These are phyloP conservation scores for Hemiscyllium ocellatum DNA, from an alignment of 2,113 vertebrate species.

Conservation along the genomic window DNA sequence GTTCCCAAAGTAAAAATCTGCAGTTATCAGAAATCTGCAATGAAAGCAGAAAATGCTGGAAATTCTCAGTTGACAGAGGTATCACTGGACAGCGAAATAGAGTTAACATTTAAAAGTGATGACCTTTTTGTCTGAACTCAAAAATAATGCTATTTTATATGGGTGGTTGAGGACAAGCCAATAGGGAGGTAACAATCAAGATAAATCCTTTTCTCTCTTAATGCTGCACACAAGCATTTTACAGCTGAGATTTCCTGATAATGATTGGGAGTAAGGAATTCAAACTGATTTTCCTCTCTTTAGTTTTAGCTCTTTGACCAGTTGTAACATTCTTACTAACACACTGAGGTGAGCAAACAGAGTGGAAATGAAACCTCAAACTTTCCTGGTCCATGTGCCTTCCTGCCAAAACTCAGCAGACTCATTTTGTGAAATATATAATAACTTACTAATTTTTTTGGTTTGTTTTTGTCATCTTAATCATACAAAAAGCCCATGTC, in stretches of 20 bases:
- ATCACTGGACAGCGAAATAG: not conserved
- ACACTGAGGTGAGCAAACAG: not conserved
- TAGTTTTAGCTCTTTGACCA: not conserved
- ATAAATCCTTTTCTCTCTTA: not conserved
- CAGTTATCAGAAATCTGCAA: not conserved
- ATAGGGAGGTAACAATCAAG: not conserved
- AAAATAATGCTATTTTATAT: not conserved
- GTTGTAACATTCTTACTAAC: not conserved
- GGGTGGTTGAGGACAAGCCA: no score
- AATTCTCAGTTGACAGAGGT: not conserved
- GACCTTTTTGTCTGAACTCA: not conserved
- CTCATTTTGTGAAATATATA: not conserved
- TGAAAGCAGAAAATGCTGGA: not conserved
- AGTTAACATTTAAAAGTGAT: not conserved
- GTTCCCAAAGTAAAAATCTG: not conserved
- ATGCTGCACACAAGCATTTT: not conserved
- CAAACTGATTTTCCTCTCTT: not conserved
- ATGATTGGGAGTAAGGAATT: not conserved
- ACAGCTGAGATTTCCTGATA: not conserved
- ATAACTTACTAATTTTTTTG: not conserved
- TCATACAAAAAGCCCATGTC: not conserved
- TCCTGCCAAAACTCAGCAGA: not conserved
- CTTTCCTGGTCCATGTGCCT: not conserved
- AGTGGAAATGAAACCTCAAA: not conserved
- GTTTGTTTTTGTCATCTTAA: not conserved